These are phyloP conservation scores for Tragopan temminckii DNA, from an alignment of 2,797 vertebrate species.

Conservation along the genomic window DNA sequence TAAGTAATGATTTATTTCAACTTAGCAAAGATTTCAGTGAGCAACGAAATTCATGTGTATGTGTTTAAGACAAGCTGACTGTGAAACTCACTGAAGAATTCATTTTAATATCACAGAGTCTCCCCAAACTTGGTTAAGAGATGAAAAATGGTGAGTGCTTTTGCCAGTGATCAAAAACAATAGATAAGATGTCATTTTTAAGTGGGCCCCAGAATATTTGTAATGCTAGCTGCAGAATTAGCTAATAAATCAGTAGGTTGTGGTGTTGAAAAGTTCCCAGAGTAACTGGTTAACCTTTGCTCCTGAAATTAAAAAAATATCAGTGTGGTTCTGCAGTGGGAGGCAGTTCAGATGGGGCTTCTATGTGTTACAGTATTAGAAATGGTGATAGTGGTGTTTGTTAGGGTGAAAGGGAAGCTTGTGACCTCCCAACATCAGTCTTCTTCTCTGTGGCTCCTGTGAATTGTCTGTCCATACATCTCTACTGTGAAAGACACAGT, in stretches of 20 bases:
- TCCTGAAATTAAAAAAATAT: neutral
- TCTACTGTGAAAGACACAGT: fast-evolving
- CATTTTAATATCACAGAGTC: neutral
- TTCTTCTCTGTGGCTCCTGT: neutral
- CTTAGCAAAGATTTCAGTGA: neutral
- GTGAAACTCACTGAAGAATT: neutral
- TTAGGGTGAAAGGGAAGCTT: neutral
- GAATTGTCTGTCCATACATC: neutral
- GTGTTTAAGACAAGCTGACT: neutral
- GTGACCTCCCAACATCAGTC: neutral
- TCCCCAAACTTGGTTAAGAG: neutral
- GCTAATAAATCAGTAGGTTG: neutral
- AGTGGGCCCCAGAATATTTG: neutral
- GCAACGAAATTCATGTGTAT: fast-evolving
- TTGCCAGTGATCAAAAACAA: neutral
- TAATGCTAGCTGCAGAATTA: neutral
- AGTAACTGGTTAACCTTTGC: neutral
- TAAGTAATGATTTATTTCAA: neutral
- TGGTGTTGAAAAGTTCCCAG: neutral
- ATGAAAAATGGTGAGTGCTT: neutral
- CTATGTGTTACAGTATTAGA: neutral
- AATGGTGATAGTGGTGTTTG: neutral
- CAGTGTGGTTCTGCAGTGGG: neutral
- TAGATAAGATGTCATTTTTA: neutral
- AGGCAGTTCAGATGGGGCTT: neutral